A percentile compares a stretch with the other conserved stretches of the same genome.
Evolutionary conservation across 2,888 invertebrate genomes (phyloP).

Genomic region (Gastracanthus pulcherrimus): DNA sequence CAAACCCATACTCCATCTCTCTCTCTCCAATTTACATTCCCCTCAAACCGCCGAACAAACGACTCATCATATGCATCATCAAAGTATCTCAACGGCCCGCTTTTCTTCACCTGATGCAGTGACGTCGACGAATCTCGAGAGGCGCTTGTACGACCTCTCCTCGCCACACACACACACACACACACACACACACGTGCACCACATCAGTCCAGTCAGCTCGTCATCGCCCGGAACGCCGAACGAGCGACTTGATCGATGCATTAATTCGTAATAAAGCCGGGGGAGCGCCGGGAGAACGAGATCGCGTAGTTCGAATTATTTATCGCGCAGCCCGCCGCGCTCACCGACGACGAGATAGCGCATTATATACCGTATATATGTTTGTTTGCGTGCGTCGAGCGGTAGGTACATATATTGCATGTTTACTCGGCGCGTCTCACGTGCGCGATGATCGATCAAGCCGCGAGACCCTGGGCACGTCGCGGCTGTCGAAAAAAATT

Average conservation of each 20-base stretch:
- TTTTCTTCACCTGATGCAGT: too few relatives aligned
- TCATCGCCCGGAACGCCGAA: neutral
- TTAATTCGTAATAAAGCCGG: neutral
- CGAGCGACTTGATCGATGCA: neutral
- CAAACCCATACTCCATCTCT: too few relatives aligned
- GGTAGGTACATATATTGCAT: neutral
- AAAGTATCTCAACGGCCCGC: too few relatives aligned
- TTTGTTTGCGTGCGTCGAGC: neutral
- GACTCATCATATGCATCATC: too few relatives aligned
- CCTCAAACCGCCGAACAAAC: too few relatives aligned
- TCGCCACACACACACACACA: too few relatives aligned
- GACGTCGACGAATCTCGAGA: too few relatives aligned
- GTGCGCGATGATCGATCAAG: neutral
- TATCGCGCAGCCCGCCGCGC: neutral
- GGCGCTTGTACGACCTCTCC: too few relatives aligned
- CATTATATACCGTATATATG: neutral
- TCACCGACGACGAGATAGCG: neutral
- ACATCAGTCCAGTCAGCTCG: too few relatives aligned
- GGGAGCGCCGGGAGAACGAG: neutral
- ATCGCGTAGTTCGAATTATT: neutral
- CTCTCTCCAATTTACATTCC: too few relatives aligned
- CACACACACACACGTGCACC: too few relatives aligned
- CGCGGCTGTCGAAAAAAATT: slow-evolving; percentile 4
- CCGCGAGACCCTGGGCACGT: neutral
- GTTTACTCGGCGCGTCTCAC: neutral